phyloP scores from a whole-genome alignment of 2,797 vertebrate species.

The Vultur gryphus region DNA sequence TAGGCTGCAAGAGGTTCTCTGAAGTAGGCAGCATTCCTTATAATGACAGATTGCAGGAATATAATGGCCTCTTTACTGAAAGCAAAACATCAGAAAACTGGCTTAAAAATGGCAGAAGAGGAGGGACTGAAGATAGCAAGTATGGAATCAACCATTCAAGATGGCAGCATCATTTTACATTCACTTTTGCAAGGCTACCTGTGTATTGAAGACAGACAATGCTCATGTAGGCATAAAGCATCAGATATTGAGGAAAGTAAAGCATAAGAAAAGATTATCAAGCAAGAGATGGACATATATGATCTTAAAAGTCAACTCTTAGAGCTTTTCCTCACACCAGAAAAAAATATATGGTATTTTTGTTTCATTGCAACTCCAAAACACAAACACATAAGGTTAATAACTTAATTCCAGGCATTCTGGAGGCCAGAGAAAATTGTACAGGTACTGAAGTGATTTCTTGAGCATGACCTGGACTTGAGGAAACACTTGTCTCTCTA shows the following conservation, averaged over 20 bases:
- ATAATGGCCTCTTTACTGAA: constrained; percentile 32
- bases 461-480: neutral
- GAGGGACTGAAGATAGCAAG: neutral
- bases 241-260: neutral
- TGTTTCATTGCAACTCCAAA: neutral
- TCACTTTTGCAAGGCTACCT: neutral
- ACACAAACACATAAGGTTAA: neutral
- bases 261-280: neutral
- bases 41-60: constrained; percentile 49
- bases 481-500: neutral
- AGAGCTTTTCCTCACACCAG: neutral
- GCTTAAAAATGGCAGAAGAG: constrained; percentile 24
- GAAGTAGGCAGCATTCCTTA: constrained; percentile 45
- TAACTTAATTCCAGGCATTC: neutral
- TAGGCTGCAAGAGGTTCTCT: constrained; percentile 39
- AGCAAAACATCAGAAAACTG: constrained; percentile 34
- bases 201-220: neutral
- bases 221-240: neutral
- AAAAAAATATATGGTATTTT: neutral
- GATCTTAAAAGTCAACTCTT: neutral
- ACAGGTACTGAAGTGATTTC: neutral
- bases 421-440: neutral
- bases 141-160: neutral
- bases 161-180: neutral
- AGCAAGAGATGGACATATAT: neutral